A percentile compares a stretch with the other conserved stretches of the same genome.
phyloP scores from a whole-genome alignment of 2,888 invertebrate genomes.

The Trissoscelio sp. region DNA sequence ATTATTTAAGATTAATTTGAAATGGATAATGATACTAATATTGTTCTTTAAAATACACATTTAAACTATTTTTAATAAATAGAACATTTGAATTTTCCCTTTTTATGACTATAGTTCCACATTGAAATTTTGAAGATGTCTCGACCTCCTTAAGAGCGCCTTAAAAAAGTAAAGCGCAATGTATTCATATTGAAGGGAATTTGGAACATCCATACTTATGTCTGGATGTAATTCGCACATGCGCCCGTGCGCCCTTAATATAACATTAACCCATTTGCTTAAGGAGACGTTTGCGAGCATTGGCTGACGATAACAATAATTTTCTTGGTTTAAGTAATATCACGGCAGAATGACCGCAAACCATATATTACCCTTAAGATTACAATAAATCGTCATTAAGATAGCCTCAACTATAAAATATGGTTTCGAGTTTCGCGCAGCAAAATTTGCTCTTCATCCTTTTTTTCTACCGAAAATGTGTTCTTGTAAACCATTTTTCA shows the following conservation, averaged over 20 bases:
- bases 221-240: constrained; percentile 51
- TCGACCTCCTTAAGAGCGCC: no score
- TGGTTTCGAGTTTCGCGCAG: neutral
- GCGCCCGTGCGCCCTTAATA: constrained; percentile 30
- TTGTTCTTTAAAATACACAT: no score
- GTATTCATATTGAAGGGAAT: constrained; percentile 36
- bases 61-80: no score
- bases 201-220: constrained; percentile 24
- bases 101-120: no score
- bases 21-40: no score
- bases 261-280: constrained; percentile 60
- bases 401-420: constrained; percentile 25
- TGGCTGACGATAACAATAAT: constrained; percentile 35
- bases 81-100: no score
- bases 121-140: no score
- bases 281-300: constrained; percentile 30
- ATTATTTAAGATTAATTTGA: no score
- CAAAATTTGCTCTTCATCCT: neutral
- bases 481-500: no score
- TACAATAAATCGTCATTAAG: constrained; percentile 49
- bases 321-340: constrained; percentile 37
- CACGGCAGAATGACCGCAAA: constrained; percentile 18
- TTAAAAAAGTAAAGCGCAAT: constrained; percentile 21
- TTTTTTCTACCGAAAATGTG: no score
- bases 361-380: constrained; percentile 26